Percentiles rank a stretch among this genome's conserved stretches.
Evolutionary conservation across 92 coral and sea anemone species (phyloP).

Genomic region (Bergia puertoricense): DNA sequence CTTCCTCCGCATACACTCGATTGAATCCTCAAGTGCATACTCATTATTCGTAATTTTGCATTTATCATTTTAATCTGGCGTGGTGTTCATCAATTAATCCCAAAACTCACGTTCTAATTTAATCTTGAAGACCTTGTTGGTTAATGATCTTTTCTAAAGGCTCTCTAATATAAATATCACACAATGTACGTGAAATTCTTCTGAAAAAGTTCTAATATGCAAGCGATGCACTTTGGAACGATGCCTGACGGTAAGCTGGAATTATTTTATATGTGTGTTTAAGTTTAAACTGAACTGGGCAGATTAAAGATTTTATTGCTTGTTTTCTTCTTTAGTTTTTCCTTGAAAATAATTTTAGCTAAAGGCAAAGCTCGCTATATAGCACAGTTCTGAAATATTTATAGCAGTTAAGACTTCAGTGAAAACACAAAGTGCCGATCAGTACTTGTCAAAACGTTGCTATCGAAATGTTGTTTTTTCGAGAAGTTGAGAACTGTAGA

Average conservation of each 20-base stretch:
- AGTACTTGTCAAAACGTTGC: no score
- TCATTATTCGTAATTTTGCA: conserved; percentile 2
- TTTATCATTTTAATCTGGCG: not conserved
- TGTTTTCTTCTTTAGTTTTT: no score
- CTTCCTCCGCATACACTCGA: not conserved
- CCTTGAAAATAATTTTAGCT: no score
- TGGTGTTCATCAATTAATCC: conserved; percentile 8
- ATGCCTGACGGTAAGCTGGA: not conserved
- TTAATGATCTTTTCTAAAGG: not conserved
- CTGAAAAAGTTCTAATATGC: not conserved
- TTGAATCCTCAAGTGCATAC: not conserved
- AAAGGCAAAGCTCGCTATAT: no score
- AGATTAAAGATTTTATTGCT: not conserved
- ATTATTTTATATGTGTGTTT: not conserved
- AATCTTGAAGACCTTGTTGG: conserved; percentile 7
- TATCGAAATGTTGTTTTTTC: no score
- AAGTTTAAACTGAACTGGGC: not conserved
- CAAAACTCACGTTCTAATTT: conserved; percentile 7
- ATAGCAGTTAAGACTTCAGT: no score
- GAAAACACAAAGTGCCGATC: no score
- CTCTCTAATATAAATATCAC: conserved; percentile 1
- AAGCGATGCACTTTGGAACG: not conserved
- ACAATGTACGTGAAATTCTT: not conserved
- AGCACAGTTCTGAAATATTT: no score
- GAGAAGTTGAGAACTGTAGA: no score